phyloP scores from a whole-genome alignment of 2,888 invertebrate species.

The Eristalis intricaria region DNA sequence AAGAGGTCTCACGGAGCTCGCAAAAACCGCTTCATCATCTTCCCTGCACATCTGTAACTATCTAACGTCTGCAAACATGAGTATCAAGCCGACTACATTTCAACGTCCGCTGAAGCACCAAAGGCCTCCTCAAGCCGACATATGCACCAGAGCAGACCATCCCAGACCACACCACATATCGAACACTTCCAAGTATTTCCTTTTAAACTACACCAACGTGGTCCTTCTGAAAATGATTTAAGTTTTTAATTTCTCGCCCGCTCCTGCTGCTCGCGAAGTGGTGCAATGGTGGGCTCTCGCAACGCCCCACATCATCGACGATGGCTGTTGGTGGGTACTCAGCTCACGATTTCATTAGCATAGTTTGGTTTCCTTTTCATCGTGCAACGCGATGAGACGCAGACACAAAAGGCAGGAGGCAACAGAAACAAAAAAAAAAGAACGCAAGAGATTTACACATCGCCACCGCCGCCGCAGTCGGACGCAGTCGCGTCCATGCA shows the following conservation, averaged over 20 bases:
- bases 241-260: constrained; percentile 33
- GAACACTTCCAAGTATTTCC: constrained; percentile 28
- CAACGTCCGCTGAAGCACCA: neutral
- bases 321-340: constrained; percentile 36
- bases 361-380: constrained; percentile 72
- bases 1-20: too few relatives aligned
- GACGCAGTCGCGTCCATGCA: neutral
- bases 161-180: neutral
- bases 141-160: neutral
- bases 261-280: neutral
- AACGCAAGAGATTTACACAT: constrained; percentile 10
- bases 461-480: neutral
- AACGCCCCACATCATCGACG: neutral
- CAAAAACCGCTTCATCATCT: too few relatives aligned
- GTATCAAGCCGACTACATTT: too few relatives aligned
- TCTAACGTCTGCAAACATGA: too few relatives aligned
- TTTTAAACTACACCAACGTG: constrained; percentile 25
- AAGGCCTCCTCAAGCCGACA: neutral
- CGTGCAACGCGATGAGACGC: constrained; percentile 25
- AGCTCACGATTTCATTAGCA: constrained; percentile 74
- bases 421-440: neutral
- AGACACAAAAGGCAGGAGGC: neutral
- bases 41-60: too few relatives aligned
- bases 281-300: constrained; percentile 11
- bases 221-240: constrained; percentile 26